Evolutionary conservation across 2,797 vertebrate genomes (phyloP).

Genomic region (Alauda arvensis): DNA sequence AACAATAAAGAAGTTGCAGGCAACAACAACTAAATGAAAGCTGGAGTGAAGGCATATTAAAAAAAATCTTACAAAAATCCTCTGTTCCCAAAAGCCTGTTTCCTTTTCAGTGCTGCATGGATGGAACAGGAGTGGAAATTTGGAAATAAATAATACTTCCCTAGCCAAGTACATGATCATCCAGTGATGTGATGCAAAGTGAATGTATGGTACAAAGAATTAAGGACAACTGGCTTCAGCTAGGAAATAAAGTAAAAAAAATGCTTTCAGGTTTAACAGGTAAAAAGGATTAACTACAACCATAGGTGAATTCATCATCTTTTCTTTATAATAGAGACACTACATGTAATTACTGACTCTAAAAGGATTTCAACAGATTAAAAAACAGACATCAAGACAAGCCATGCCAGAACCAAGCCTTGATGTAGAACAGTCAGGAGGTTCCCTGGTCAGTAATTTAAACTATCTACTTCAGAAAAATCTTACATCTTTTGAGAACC

Average conservation of each 20-base stretch:
- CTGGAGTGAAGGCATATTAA: accelerated
- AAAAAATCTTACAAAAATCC: background rate
- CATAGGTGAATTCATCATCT: background rate
- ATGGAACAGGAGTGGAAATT: background rate
- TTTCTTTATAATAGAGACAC: background rate
- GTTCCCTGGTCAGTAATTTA: background rate
- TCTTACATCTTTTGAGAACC: background rate
- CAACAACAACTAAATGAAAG: background rate
- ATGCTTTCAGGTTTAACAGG: background rate
- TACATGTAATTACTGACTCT: background rate
- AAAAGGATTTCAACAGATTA: background rate
- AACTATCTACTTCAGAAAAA: background rate
- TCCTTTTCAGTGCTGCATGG: background rate
- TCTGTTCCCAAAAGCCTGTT: background rate
- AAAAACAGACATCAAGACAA: background rate
- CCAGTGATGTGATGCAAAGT: background rate
- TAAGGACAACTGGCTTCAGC: background rate
- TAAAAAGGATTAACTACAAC: background rate
- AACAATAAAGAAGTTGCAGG: background rate
- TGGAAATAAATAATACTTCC: background rate
- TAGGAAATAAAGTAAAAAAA: background rate
- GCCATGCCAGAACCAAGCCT: background rate
- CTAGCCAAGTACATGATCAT: background rate
- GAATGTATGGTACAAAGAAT: background rate
- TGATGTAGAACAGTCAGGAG: background rate